These are phyloP conservation scores for Drosophila mojavensis DNA, from an alignment of 1,140 invertebrate species.

Conservation along the genomic window DNA sequence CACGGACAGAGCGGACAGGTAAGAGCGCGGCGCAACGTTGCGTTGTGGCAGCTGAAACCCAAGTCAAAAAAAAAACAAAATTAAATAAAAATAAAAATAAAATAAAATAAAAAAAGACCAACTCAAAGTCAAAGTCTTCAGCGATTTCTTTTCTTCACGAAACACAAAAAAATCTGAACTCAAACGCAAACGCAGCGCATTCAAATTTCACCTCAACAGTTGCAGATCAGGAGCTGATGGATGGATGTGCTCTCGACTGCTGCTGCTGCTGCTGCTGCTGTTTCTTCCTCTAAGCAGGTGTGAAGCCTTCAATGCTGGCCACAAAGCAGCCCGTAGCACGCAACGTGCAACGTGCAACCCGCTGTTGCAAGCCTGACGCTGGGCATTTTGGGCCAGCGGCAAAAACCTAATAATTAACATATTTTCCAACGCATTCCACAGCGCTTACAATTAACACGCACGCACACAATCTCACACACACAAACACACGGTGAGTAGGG, in stretches of 20 bases:
- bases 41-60: slow-evolving; percentile 59
- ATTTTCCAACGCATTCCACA: slow-evolving; percentile 82
- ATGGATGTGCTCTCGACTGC: slow-evolving; percentile 12
- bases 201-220: slow-evolving; percentile 65
- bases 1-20: slow-evolving; percentile 37
- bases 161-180: slow-evolving; percentile 8
- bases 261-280: slow-evolving; percentile 1
- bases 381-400: slow-evolving; percentile 50
- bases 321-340: slow-evolving; percentile 16
- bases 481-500: background rate
- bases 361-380: slow-evolving; percentile 8
- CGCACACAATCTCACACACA: slow-evolving; percentile 41
- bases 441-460: slow-evolving; percentile 82
- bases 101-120: slow-evolving; percentile 22
- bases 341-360: slow-evolving; percentile 18
- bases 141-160: slow-evolving; percentile 59
- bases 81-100: slow-evolving; percentile 26
- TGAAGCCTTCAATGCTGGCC: slow-evolving; percentile 44
- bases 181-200: slow-evolving; percentile 40
- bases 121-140: slow-evolving; percentile 38
- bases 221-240: slow-evolving; percentile 37
- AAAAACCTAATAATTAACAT: slow-evolving; percentile 80
- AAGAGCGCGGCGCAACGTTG: slow-evolving; percentile 40
- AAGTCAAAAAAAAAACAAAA: slow-evolving; percentile 35
- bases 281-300: slow-evolving; percentile 52